Percentiles rank a stretch among this genome's conserved stretches.
Evolutionary conservation across 1,140 invertebrate genomes (phyloP).

Genomic region (Bemisia tabaci): DNA sequence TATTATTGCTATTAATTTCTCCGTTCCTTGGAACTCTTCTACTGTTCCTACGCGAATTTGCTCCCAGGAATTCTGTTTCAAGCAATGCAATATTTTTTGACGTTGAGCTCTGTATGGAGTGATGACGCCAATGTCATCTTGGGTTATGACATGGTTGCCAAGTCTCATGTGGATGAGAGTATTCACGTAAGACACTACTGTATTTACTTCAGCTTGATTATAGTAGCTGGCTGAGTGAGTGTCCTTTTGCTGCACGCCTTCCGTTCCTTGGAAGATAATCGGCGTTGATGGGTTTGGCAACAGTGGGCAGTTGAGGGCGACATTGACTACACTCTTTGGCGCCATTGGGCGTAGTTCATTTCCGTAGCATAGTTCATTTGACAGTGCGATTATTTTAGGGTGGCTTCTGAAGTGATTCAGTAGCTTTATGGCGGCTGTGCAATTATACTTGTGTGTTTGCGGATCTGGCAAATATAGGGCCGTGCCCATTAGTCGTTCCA

Average conservation of each 20-base stretch:
- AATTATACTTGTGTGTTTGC: slow-evolving; percentile 42
- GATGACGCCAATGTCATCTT: background rate
- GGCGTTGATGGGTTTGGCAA: background rate
- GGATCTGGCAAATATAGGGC: slow-evolving; percentile 24
- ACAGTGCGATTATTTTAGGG: slow-evolving; percentile 52
- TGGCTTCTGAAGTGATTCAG: slow-evolving; percentile 65
- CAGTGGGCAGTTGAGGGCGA: background rate
- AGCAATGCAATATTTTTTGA: background rate
- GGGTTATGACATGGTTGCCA: background rate
- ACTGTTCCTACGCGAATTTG: background rate
- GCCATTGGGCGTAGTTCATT: slow-evolving; percentile 37
- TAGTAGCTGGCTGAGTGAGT: background rate
- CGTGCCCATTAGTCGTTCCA: slow-evolving; percentile 25
- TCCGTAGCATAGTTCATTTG: slow-evolving; percentile 73
- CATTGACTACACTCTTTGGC: background rate
- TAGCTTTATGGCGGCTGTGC: slow-evolving; percentile 51
- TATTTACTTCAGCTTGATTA: background rate
- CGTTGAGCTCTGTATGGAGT: background rate
- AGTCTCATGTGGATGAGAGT: background rate
- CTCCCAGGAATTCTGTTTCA: background rate
- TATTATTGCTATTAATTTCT: background rate
- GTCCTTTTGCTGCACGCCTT: background rate
- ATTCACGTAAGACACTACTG: background rate
- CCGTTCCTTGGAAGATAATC: background rate
- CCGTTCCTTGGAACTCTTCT: background rate